Percentiles rank a stretch among this genome's conserved stretches.
Evolutionary conservation across 2,888 invertebrate genomes (phyloP).

Genomic region (Leptothorax acervorum): DNA sequence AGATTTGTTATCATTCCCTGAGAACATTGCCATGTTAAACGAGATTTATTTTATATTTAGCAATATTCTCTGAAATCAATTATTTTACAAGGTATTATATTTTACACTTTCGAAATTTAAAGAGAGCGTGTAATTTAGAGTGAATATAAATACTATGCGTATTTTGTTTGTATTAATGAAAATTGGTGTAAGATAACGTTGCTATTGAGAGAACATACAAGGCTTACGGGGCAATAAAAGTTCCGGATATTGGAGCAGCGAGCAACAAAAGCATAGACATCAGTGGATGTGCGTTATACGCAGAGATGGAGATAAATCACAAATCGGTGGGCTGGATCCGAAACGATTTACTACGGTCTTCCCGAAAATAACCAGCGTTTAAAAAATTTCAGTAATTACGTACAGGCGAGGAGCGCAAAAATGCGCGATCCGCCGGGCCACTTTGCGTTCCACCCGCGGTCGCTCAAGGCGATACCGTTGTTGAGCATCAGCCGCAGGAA

Average conservation of each 20-base stretch:
- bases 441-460: constrained; percentile 73
- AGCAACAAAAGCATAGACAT: constrained; percentile 43
- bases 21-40: neutral
- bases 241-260: constrained; percentile 33
- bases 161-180: neutral
- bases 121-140: neutral
- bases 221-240: constrained; percentile 14
- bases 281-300: constrained; percentile 43
- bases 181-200: neutral
- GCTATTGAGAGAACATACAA: constrained; percentile 18
- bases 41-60: neutral
- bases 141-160: neutral
- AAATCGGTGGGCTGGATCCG: constrained; percentile 55
- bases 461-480: constrained; percentile 70
- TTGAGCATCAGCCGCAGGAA: constrained; percentile 69
- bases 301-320: constrained; percentile 57
- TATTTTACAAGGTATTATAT: neutral
- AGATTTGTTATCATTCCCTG: neutral
- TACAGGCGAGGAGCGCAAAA: constrained; percentile 61
- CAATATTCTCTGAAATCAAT: neutral
- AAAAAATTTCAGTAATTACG: constrained; percentile 74
- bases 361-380: constrained; percentile 63
- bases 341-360: constrained; percentile 66
- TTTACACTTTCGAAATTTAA: neutral
- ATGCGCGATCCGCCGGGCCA: constrained; percentile 62